phyloP scores from a whole-genome alignment of 2,888 invertebrate species.

The Acheta domesticus region DNA sequence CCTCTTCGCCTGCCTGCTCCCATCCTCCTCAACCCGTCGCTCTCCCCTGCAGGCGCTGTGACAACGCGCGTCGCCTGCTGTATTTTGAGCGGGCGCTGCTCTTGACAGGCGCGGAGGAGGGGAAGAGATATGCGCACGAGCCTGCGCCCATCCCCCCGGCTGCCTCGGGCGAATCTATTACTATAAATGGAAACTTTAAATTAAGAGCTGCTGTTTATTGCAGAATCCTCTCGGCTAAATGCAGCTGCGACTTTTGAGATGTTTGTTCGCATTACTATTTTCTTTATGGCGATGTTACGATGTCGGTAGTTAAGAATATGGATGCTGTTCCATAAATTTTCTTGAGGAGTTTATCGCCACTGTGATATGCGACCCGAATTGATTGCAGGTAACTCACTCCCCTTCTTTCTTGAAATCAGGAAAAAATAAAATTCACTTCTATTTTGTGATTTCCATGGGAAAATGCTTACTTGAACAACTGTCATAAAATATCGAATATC shows the following conservation, averaged over 20 bases:
- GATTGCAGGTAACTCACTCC: too few relatives aligned
- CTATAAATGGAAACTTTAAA: not conserved
- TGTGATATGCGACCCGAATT: too few relatives aligned
- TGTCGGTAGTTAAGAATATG: too few relatives aligned
- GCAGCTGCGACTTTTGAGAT: not conserved
- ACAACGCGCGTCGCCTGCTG: not conserved
- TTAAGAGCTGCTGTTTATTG: not conserved
- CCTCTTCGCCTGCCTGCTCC: too few relatives aligned
- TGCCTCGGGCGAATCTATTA: not conserved
- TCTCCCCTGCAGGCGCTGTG: not conserved
- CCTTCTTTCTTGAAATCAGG: too few relatives aligned
- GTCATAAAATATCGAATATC: too few relatives aligned
- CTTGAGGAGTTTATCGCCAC: too few relatives aligned
- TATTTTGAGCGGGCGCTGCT: slow-evolving; percentile 7
- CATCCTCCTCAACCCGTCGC: not conserved
- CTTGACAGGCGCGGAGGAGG: not conserved
- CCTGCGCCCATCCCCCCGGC: not conserved
- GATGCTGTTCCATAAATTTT: too few relatives aligned
- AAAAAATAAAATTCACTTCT: not conserved
- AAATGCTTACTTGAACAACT: not conserved
- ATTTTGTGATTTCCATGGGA: not conserved
- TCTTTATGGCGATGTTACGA: too few relatives aligned
- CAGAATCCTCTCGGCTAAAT: not conserved
- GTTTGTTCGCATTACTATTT: not conserved
- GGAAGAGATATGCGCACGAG: not conserved